These are phyloP conservation scores for Dunckerocampus dactyliophorus DNA, from an alignment of 2,113 vertebrate species.

Conservation along the genomic window DNA sequence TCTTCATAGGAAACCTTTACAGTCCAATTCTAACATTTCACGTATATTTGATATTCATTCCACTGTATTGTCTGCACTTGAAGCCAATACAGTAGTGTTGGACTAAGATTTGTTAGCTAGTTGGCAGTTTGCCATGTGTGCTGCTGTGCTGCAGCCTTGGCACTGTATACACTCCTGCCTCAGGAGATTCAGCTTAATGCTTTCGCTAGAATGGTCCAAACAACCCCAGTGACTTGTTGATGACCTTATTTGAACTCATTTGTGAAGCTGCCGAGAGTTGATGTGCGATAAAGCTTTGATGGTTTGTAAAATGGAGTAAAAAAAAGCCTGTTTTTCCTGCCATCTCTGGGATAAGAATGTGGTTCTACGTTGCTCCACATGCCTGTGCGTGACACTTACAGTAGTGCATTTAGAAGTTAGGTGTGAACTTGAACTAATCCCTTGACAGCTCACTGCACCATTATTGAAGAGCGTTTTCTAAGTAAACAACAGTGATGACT, in stretches of 20 bases:
- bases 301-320: neutral
- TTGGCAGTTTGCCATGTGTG: conserved; percentile 42
- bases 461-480: neutral
- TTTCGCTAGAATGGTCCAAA: conserved; percentile 37
- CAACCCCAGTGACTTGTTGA: conserved; percentile 29
- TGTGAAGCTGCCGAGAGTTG: neutral
- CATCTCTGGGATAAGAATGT: conserved; percentile 8
- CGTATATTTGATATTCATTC: neutral
- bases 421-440: neutral
- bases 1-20: neutral
- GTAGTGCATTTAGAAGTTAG: neutral
- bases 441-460: neutral
- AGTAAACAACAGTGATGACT: no score
- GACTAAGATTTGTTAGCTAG: conserved; percentile 44
- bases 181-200: conserved; percentile 29
- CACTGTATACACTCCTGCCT: conserved; percentile 29
- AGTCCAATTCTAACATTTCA: neutral
- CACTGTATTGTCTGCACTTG: conserved; percentile 25
- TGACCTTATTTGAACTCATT: conserved; percentile 1
- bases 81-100: conserved; percentile 34
- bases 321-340: conserved; percentile 1
- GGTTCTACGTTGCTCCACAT: conserved; percentile 17
- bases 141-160: conserved; percentile 50
- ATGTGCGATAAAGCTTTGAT: neutral
- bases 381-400: neutral